These are phyloP conservation scores for Anoplopoma fimbria DNA, from an alignment of 2,113 vertebrate species.

Conservation along the genomic window DNA sequence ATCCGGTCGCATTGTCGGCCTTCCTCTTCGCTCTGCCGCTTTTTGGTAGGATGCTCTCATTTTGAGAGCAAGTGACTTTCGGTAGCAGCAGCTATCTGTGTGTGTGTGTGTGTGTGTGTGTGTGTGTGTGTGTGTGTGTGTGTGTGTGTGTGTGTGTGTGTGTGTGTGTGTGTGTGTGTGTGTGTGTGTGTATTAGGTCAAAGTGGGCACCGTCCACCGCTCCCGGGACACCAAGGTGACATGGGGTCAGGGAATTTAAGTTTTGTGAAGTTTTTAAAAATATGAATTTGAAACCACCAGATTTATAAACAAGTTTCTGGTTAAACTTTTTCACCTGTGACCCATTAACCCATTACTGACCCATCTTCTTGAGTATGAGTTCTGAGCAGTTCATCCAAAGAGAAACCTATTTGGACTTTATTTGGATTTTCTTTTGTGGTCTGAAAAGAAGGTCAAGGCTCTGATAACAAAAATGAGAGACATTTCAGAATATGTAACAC, in stretches of 20 bases:
- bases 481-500: not conserved
- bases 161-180: not conserved
- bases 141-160: conserved; percentile 13
- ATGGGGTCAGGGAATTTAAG: not conserved
- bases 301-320: not conserved
- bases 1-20: conserved; percentile 60
- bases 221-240: conserved; percentile 1
- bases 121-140: conserved; percentile 31
- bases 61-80: conserved; percentile 77
- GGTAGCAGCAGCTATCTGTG: conserved; percentile 52
- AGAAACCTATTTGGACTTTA: not conserved
- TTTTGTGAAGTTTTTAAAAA: not conserved
- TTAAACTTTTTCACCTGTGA: not conserved
- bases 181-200: conserved; percentile 10
- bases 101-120: conserved; percentile 32
- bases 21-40: conserved; percentile 64
- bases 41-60: conserved; percentile 76
- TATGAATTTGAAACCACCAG: not conserved
- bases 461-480: not conserved
- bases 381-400: not conserved
- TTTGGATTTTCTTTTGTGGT: not conserved
- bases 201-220: conserved; percentile 25
- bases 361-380: not conserved
- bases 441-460: too few species aligned
- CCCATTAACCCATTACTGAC: not conserved